Evolutionary conservation across 2,888 invertebrate species (phyloP).

Genomic region (Zygogramma bicolorata): DNA sequence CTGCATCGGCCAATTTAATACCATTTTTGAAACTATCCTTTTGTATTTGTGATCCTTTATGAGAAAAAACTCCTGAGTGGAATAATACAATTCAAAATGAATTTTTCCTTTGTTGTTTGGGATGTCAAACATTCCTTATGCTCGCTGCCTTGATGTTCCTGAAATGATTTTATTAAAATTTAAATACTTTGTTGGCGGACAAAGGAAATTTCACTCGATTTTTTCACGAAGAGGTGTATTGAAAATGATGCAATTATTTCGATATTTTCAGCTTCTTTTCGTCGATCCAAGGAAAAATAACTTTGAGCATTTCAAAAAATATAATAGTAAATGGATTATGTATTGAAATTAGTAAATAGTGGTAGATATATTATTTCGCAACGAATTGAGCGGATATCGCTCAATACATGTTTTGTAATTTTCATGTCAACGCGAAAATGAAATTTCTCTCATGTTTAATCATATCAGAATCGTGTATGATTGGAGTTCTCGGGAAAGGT

Average conservation of each 20-base stretch:
- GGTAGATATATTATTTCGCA: too few relatives aligned
- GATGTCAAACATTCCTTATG: constrained; percentile 9
- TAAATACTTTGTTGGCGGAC: constrained; percentile 14
- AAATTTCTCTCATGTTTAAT: too few relatives aligned
- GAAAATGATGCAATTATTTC: constrained; percentile 18
- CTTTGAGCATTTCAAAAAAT: too few relatives aligned
- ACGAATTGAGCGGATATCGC: too few relatives aligned
- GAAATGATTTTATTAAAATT: constrained; percentile 28
- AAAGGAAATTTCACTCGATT: constrained; percentile 2
- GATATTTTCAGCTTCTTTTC: constrained; percentile 6
- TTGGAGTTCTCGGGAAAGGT: too few relatives aligned
- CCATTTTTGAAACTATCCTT: neutral
- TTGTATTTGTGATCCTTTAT: neutral
- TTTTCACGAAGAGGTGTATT: neutral
- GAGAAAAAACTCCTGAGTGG: neutral
- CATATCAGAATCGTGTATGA: too few relatives aligned
- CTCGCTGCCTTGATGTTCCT: constrained; percentile 19
- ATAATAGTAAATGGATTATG: too few relatives aligned
- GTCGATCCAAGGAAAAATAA: neutral
- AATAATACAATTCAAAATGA: constrained; percentile 1
- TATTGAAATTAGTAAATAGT: too few relatives aligned
- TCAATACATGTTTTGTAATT: too few relatives aligned
- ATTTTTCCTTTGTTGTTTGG: constrained; percentile 4
- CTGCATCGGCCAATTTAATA: neutral
- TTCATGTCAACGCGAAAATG: too few relatives aligned